phyloP scores from a whole-genome alignment of 2,888 invertebrate genomes.

The Acronicta aceris region DNA sequence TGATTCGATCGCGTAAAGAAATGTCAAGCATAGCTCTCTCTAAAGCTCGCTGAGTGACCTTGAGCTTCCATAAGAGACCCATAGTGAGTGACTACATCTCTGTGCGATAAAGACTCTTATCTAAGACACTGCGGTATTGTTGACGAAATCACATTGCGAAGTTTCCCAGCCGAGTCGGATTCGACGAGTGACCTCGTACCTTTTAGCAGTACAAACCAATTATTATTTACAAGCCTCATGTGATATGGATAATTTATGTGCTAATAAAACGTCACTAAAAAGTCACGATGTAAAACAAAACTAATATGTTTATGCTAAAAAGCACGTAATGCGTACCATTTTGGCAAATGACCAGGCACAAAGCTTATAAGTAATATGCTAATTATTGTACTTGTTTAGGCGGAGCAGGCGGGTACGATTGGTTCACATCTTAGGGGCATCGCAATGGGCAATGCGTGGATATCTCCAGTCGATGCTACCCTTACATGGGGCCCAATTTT shows the following conservation, averaged over 20 bases:
- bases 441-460: constrained; percentile 96
- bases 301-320: constrained; percentile 1
- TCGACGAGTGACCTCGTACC: too few species aligned
- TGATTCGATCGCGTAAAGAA: too few species aligned
- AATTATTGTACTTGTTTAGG: constrained; percentile 74
- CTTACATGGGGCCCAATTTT: constrained; percentile 95
- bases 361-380: constrained; percentile 1
- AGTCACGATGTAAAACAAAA: constrained; percentile 19
- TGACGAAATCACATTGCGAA: too few species aligned
- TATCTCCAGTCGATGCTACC: constrained; percentile 95
- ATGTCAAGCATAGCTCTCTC: too few species aligned
- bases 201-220: neutral
- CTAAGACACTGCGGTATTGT: too few species aligned
- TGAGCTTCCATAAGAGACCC: too few species aligned
- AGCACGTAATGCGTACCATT: neutral
- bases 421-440: constrained; percentile 93
- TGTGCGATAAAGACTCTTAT: too few species aligned
- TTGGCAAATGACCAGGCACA: neutral
- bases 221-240: constrained; percentile 3
- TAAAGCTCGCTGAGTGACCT: too few species aligned
- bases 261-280: too few species aligned
- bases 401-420: constrained; percentile 90
- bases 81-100: too few species aligned
- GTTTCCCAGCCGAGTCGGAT: too few species aligned
- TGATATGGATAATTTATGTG: neutral